These are phyloP conservation scores for Drosophila lini DNA, from an alignment of 1,140 invertebrate species.

Conservation along the genomic window DNA sequence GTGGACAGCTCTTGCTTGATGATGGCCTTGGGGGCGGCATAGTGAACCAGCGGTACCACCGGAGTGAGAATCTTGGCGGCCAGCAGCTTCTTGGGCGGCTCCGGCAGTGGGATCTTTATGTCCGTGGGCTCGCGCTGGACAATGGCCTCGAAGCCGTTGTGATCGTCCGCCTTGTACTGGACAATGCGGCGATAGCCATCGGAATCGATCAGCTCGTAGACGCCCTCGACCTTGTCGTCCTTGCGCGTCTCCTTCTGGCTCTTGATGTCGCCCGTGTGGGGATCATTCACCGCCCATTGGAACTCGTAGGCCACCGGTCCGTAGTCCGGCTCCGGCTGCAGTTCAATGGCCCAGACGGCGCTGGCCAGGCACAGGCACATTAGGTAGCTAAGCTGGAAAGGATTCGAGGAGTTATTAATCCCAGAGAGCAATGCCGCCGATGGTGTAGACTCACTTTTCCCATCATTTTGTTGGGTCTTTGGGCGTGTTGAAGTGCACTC, in stretches of 20 bases:
- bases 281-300: conserved; percentile 86
- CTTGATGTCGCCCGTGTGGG: conserved; percentile 87
- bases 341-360: conserved; percentile 48
- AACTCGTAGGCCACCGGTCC: conserved; percentile 85
- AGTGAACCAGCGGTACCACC: conserved; percentile 60
- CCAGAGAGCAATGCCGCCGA: neutral
- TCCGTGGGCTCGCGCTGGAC: conserved; percentile 86
- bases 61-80: conserved; percentile 67
- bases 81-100: conserved; percentile 73
- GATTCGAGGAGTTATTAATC: neutral
- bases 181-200: conserved; percentile 89
- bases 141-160: conserved; percentile 89
- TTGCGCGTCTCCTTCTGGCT: conserved; percentile 87
- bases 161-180: conserved; percentile 90
- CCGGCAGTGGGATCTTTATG: conserved; percentile 84
- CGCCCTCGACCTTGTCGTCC: conserved; percentile 86
- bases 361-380: conserved; percentile 52
- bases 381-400: conserved; percentile 55
- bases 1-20: conserved; percentile 49
- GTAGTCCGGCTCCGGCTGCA: conserved; percentile 64
- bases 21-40: conserved; percentile 59
- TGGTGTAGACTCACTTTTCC: conserved; percentile 61
- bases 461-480: conserved; percentile 43
- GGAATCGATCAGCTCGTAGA: conserved; percentile 87
- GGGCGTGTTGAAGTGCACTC: conserved; percentile 58